Evolutionary conservation across 2,113 vertebrate species (phyloP).

Genomic region (Halcyon senegalensis): DNA sequence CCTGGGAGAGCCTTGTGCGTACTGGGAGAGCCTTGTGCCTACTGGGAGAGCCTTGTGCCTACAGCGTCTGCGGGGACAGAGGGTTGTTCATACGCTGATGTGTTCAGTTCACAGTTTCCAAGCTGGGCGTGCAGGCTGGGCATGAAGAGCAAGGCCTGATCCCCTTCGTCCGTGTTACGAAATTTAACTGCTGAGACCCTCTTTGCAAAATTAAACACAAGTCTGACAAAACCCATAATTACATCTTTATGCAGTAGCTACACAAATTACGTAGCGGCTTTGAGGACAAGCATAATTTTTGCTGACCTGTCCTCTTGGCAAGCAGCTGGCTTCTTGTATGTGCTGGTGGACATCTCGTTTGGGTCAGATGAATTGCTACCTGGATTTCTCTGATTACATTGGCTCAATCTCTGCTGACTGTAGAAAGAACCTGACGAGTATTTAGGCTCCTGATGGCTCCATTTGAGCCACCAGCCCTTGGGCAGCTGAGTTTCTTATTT

Average conservation of each 20-base stretch:
- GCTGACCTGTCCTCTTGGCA: not conserved
- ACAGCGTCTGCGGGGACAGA: not conserved
- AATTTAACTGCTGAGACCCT: not conserved
- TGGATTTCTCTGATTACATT: not conserved
- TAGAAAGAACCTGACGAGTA: not conserved
- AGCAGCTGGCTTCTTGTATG: not conserved
- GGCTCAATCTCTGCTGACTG: not conserved
- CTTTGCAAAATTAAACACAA: not conserved
- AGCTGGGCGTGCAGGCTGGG: not conserved
- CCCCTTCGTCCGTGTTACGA: not conserved
- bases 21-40: not conserved
- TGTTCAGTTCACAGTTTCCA: not conserved
- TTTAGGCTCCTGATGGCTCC: not conserved
- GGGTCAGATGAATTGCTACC: not conserved
- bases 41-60: not conserved
- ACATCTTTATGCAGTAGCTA: not conserved
- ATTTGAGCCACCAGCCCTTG: not conserved
- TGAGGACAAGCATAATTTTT: not conserved
- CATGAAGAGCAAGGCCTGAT: not conserved
- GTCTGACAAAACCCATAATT: not conserved
- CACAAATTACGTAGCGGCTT: not conserved
- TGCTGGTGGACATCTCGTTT: not conserved
- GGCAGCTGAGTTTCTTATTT: not conserved
- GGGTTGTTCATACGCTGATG: not conserved
- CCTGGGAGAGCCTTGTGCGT: not conserved